These are phyloP conservation scores for Paralvinella palmiformis DNA, from an alignment of 1,140 invertebrate genomes.

Conservation along the genomic window DNA sequence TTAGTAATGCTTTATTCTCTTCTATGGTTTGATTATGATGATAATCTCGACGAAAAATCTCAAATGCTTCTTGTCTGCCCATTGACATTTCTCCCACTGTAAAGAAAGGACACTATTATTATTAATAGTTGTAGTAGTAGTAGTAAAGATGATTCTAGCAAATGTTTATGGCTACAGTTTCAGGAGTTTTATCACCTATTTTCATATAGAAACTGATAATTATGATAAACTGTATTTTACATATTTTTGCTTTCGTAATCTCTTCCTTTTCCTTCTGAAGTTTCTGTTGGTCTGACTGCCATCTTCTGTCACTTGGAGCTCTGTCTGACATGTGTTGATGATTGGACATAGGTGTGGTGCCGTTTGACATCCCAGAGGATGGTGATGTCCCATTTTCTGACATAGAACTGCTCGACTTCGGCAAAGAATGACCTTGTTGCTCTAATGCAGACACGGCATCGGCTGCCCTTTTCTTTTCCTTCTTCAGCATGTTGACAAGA, in stretches of 20 bases:
- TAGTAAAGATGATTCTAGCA: not conserved
- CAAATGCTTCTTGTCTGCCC: conserved; percentile 50
- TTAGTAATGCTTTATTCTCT: conserved; percentile 41
- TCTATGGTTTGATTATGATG: conserved; percentile 39
- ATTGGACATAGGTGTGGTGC: too few species aligned
- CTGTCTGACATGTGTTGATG: too few species aligned
- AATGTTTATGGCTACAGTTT: not conserved
- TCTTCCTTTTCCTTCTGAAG: too few species aligned
- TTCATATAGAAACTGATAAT: not conserved
- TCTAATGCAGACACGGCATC: too few species aligned
- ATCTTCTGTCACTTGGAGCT: too few species aligned
- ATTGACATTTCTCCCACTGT: conserved; percentile 48
- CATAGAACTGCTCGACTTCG: too few species aligned
- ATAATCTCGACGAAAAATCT: conserved; percentile 47
- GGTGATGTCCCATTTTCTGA: too few species aligned
- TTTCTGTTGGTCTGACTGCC: too few species aligned
- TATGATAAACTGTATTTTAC: not conserved
- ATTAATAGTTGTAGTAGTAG: not conserved
- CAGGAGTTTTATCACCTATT: not conserved
- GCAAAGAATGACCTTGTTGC: too few species aligned
- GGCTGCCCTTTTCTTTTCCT: conserved; percentile 43
- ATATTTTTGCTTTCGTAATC: not conserved
- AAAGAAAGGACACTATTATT: conserved; percentile 16
- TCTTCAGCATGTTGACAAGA: conserved; percentile 49
- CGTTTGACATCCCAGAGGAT: too few species aligned